Conservation (phyloP, 2,888 invertebrate species). For the Agriopis leucophaearia region DNA sequence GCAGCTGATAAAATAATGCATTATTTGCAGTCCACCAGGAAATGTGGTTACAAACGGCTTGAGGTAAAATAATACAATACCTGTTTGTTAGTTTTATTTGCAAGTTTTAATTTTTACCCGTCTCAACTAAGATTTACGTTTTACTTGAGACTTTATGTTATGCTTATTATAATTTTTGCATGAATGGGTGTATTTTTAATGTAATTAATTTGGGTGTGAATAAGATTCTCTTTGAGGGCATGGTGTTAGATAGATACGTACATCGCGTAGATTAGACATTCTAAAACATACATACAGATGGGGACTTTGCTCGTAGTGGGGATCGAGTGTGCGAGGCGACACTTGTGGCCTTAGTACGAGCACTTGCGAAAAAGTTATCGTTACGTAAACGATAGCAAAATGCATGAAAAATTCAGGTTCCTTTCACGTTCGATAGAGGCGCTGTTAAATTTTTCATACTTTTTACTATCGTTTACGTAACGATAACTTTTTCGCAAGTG, state of each 20-base stretch:
- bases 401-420: no score
- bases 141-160: neutral
- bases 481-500: no score
- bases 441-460: no score
- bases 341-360: no score
- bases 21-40: slow-evolving; percentile 77
- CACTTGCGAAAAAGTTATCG: no score
- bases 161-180: slow-evolving; percentile 12
- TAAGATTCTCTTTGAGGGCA: neutral
- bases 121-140: slow-evolving; percentile 12
- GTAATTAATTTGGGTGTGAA: neutral
- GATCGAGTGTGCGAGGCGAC: no score
- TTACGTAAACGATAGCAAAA: no score
- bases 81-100: slow-evolving; percentile 25
- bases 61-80: slow-evolving; percentile 66
- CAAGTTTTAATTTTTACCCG: slow-evolving; percentile 6
- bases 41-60: slow-evolving; percentile 69
- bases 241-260: neutral
- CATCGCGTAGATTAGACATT: neutral
- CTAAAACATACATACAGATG: no score
- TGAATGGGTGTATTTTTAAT: slow-evolving; percentile 8
- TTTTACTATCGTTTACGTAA: no score
- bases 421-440: no score
- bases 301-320: no score
- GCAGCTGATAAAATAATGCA: slow-evolving; percentile 27